phyloP scores from a whole-genome alignment of 30 jellyfish, hydroid and myxozoan genomes.

The Hydractinia echinata region DNA sequence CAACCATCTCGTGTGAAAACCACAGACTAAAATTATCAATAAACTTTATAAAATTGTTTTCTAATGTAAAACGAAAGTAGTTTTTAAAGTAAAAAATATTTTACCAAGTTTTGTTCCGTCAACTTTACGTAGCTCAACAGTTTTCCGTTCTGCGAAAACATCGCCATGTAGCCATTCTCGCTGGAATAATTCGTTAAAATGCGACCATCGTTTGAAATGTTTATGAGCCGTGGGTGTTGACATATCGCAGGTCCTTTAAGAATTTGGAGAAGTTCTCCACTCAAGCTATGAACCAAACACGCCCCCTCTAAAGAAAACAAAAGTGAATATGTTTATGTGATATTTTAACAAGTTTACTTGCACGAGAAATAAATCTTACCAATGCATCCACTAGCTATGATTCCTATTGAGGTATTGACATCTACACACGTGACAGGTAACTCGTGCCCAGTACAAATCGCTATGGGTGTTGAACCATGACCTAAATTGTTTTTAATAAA shows the following conservation, averaged over 20 bases:
- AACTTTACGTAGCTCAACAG: slow-evolving; percentile 56
- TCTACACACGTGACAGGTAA: slow-evolving; percentile 80
- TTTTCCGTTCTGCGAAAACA: slow-evolving; percentile 69
- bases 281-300: slow-evolving; percentile 77
- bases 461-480: slow-evolving; percentile 74
- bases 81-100: slow-evolving; percentile 3
- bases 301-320: slow-evolving; percentile 65
- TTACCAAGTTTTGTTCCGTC: slow-evolving; percentile 62
- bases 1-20: slow-evolving; percentile 79
- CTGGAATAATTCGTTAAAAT: slow-evolving; percentile 61
- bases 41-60: neutral
- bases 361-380: slow-evolving; percentile 39
- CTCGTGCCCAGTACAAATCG: slow-evolving; percentile 97
- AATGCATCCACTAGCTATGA: slow-evolving; percentile 85
- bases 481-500: slow-evolving; percentile 1
- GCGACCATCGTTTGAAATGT: slow-evolving; percentile 77
- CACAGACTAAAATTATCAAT: slow-evolving; percentile 46
- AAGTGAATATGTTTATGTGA: neutral
- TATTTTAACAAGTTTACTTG: neutral
- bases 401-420: slow-evolving; percentile 77
- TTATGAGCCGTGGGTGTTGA: slow-evolving; percentile 59
- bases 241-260: slow-evolving; percentile 65
- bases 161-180: slow-evolving; percentile 78
- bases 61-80: neutral
- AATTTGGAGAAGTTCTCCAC: slow-evolving; percentile 75